Evolutionary conservation across 2,113 vertebrate species (phyloP), one percentile per base, ranked within the genome.

Genomic region (Turnix velox): DNA sequence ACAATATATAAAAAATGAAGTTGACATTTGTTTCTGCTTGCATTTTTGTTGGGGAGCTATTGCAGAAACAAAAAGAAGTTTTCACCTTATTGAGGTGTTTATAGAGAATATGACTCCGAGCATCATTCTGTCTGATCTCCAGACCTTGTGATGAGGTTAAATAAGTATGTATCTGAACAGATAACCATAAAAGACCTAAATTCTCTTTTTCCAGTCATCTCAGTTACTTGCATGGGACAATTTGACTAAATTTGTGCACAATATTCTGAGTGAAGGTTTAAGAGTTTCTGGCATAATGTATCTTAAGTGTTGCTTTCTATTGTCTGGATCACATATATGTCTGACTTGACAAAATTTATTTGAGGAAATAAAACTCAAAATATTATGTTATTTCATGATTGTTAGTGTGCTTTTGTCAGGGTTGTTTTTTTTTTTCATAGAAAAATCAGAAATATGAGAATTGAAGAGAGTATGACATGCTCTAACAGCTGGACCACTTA

Each of bases 191-290:
- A 59, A 83, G 27, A 19, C 30, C 37, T 69, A 65, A 75, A 23
- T 3, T 63, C 14, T 30, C 7, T 49, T 71, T 4, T 67, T 46
- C 37, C 30, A 54, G 0, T 78, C 18, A 4, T 45, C 43, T 13
- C n/a, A 13, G 51, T 58, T 49, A 66, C 0, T 0, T 15, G 16
- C 4, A 3, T 28, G 13, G 61, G 69, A 57, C 16, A 42, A 9
- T 73, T 69, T 69, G 25, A 43, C 39, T 58, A 6, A 27, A n/a
- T 65, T 48, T 59, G 8, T 82, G 30, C 19, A 27, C 23, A 27
- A 0, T 49, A 30, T n/a, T 79, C 12, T 31, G 8, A 14, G 16
- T 30, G 52, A 42, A 72, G 27, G 27, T 17, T 46, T 46, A 55
- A 10, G 18, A 31, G 12, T 48, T 84, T 11, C 28, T 45, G 28